Percentiles rank a stretch among this genome's conserved stretches.
phyloP scores from a whole-genome alignment of 2,113 vertebrate species.

The Gavia stellata region DNA sequence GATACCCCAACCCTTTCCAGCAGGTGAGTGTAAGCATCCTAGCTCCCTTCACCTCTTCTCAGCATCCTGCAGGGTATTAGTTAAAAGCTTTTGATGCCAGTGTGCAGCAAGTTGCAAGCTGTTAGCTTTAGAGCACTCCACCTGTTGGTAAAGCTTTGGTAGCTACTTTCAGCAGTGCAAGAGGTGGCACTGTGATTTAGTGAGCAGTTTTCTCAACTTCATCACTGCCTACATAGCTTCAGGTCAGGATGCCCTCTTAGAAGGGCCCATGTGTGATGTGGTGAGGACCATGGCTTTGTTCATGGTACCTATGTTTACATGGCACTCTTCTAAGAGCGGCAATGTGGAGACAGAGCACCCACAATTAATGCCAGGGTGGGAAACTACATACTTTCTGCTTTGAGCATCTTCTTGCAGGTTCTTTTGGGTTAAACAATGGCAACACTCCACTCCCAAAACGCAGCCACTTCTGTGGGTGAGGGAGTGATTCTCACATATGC shows the following conservation, averaged over 20 bases:
- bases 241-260: background rate
- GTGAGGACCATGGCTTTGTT: background rate
- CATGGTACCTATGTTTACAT: background rate
- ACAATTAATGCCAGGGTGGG: background rate
- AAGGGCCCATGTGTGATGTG: background rate
- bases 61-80: background rate
- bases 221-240: background rate
- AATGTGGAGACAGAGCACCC: background rate
- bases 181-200: background rate
- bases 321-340: background rate
- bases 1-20: conserved; percentile 90
- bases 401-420: background rate
- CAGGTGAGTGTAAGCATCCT: conserved; percentile 77
- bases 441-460: background rate
- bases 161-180: background rate
- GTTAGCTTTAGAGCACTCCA: background rate
- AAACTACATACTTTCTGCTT: background rate
- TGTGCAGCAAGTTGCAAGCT: background rate
- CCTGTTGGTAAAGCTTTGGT: background rate
- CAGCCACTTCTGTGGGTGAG: background rate
- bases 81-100: background rate
- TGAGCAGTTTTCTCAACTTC: background rate
- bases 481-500: background rate
- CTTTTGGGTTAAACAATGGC: background rate
- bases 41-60: background rate